phyloP scores from a whole-genome alignment of 1,140 invertebrate genomes.

The Aricia agestis region DNA sequence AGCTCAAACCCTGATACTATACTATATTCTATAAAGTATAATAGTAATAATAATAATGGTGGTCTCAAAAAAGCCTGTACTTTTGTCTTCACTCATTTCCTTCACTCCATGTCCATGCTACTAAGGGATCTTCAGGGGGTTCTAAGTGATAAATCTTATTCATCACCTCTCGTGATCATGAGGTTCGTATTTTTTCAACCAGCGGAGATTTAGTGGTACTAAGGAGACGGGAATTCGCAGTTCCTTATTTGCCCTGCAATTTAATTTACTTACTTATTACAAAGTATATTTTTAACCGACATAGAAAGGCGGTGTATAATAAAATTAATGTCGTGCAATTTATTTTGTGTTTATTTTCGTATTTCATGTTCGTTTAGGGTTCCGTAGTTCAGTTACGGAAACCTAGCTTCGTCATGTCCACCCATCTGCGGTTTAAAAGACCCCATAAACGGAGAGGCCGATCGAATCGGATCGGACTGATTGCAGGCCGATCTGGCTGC shows the following conservation, averaged over 20 bases:
- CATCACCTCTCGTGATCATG: conserved; percentile 56
- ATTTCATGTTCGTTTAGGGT: too few relatives aligned
- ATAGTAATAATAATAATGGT: too few relatives aligned
- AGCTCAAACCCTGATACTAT: too few relatives aligned
- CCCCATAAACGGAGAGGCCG: too few relatives aligned
- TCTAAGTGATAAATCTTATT: conserved; percentile 37
- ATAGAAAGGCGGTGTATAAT: background rate
- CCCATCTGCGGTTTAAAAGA: too few relatives aligned
- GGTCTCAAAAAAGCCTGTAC: background rate
- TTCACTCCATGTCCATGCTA: conserved; percentile 35
- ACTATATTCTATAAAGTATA: too few relatives aligned
- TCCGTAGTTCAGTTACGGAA: too few relatives aligned
- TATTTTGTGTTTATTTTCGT: background rate
- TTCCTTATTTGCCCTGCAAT: conserved; percentile 65
- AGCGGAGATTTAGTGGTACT: conserved; percentile 62
- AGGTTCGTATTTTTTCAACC: conserved; percentile 56
- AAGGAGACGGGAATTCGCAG: conserved; percentile 64
- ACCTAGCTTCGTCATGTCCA: too few relatives aligned
- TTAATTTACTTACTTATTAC: conserved; percentile 33
- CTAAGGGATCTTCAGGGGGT: conserved; percentile 36
- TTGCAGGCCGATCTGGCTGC: too few relatives aligned
- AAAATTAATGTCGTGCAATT: background rate
- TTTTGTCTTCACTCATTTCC: conserved; percentile 14
- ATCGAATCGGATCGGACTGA: too few relatives aligned
- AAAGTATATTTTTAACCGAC: conserved; percentile 10